Evolutionary conservation across 2,797 vertebrate species (phyloP), one percentile per base, ranked within the genome.

Genomic region (Rhabdomys pumilio): DNA sequence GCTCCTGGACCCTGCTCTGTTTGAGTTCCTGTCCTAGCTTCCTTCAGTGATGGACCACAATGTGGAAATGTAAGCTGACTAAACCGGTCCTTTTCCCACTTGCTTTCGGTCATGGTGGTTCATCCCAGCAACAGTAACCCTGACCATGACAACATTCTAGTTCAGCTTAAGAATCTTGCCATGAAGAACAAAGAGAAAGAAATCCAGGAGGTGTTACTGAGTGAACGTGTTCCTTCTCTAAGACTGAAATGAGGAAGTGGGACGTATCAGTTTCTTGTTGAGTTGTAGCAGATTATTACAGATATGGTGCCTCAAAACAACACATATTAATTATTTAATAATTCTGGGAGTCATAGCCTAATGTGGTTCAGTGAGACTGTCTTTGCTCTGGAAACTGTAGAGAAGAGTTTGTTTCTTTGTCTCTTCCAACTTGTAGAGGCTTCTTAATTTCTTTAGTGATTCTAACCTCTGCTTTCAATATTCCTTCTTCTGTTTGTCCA

Each of bases 181-280:
- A 76, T 92, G 47, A 93, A 91, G 72, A 96, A 91, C 79, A 53
- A 77, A 87, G 57, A 50, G 29, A 80, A 90, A 93, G 50, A 72
- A 1, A 88, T 31, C 26, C 77, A 85, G 80, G 31, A 88, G 8
- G 6, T 1, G 53, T 11, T 65, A 17, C 29, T 44, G 65, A 47
- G 26, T 65, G 81, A 31, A 6, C 14, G 17, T 41, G 50, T 80
- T 86, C 65, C 94, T 91, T 89, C 50, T 82, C 5, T 8, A 41
- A 50, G 63, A 11, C 24, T 67, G 89, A 85, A 57, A 69, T 86
- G 55, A 26, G 10, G 19, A 75, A 92, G 67, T 17, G 41, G 19
- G 19, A 2, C 29, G 0, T 82, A 57, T 63, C 57, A 19, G 38
- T 85, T 90, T 92, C 44, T 91, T 59, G 3, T 34, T 29, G 50